phyloP scores from a whole-genome alignment of 2,797 vertebrate species.

The Pantherophis vulpinus region DNA sequence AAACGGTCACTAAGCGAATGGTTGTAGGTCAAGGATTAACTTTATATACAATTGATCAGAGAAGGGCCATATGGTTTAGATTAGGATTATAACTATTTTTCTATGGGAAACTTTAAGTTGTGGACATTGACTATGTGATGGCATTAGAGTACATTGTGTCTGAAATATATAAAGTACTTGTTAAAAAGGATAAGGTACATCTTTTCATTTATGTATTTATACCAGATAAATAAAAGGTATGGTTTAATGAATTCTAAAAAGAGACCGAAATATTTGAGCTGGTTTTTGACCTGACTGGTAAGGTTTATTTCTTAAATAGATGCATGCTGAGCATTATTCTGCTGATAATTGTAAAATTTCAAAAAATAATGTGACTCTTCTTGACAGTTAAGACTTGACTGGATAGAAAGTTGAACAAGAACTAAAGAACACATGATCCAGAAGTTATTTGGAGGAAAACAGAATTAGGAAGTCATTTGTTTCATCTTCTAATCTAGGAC shows the following conservation, averaged over 20 bases:
- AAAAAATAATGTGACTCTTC: neutral
- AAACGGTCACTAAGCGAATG: neutral
- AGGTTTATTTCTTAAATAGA: neutral
- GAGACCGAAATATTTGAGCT: neutral
- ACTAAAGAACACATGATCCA: neutral
- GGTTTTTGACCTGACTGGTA: neutral
- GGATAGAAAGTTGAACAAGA: neutral
- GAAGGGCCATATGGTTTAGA: neutral
- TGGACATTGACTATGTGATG: neutral
- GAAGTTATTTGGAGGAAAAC: neutral
- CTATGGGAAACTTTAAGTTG: neutral
- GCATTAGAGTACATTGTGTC: neutral
- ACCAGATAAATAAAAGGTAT: neutral
- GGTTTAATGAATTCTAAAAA: neutral
- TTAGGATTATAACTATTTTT: neutral
- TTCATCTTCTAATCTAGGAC: neutral
- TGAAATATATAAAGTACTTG: neutral
- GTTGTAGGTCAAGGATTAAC: neutral
- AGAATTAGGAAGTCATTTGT: neutral
- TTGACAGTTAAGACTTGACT: neutral
- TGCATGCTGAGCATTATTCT: neutral
- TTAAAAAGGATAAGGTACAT: neutral
- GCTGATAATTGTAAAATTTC: neutral
- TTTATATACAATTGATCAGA: neutral
- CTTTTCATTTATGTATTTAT: neutral